A percentile compares a stretch with the other conserved stretches of the same genome.
Conservation (phyloP, 1,140 invertebrate species). For the Zaprionus ornatus region DNA sequence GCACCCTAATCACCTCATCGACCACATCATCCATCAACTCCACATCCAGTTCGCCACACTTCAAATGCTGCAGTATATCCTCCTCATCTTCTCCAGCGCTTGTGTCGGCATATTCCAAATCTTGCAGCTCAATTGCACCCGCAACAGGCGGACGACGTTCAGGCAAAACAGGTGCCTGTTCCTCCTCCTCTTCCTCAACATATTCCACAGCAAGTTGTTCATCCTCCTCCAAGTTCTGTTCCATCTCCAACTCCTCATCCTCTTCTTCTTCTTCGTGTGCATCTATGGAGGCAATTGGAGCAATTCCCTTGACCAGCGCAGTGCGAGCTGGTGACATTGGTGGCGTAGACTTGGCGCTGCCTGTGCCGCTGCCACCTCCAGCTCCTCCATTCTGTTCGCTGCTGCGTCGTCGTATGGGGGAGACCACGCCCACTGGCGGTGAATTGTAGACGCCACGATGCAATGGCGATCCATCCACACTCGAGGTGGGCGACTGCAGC, state of each 20-base stretch:
- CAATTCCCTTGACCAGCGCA: constrained; percentile 63
- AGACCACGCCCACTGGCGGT: constrained; percentile 77
- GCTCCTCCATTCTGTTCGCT: constrained; percentile 41
- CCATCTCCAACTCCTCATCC: constrained; percentile 17
- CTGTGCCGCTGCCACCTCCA: constrained; percentile 26
- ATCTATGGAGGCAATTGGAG: constrained; percentile 75
- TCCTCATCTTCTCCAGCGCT: constrained; percentile 85
- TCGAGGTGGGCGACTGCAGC: constrained; percentile 60
- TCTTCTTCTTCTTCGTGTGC: constrained; percentile 61
- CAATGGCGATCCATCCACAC: constrained; percentile 61
- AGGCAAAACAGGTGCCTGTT: constrained; percentile 66
- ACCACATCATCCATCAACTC: constrained; percentile 58
- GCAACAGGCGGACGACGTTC: constrained; percentile 55
- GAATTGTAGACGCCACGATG: constrained; percentile 63
- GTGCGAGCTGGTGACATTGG: constrained; percentile 66
- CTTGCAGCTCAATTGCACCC: constrained; percentile 78
- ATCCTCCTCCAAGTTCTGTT: constrained; percentile 42
- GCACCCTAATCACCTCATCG: constrained; percentile 76
- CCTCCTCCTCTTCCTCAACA: constrained; percentile 43
- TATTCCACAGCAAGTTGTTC: constrained; percentile 63
- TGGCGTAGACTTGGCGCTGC: constrained; percentile 70
- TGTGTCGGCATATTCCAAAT: constrained; percentile 85
- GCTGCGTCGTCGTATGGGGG: constrained; percentile 70
- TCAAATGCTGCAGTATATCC: constrained; percentile 82
- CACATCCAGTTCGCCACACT: constrained; percentile 62